Base-by-base conservation (phyloP, 2,797 vertebrate species). In the Hafferia zeledoni region DNA sequence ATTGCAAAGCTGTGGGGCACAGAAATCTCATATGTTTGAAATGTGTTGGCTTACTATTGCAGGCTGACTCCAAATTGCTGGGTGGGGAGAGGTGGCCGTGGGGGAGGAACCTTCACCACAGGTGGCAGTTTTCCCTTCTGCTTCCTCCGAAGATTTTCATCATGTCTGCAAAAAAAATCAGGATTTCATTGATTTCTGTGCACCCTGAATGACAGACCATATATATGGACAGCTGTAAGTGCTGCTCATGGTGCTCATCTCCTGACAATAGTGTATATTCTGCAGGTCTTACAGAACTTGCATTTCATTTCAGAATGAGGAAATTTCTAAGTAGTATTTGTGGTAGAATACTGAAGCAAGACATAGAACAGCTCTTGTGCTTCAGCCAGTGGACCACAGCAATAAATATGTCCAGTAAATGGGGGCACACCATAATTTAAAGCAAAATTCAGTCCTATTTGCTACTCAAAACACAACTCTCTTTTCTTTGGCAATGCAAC, bases 61-160 rank as follows among this genome's bases (percentile, higher is more conserved):
- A 99, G 98, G 63, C 98, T 99, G 97, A 99, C 98, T 0, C 98
- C 98, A 61, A 99, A 99, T 93, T 99, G 98, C 97, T 99, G 99
- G 0, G 98, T 98, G 93, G 99, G 99, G 47, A 99, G 98, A 4
- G 98, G 98, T 10, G 99, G 99, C 20, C 98, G 93, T 0, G 98
- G 98, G 0, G 98, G 99, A 0, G 98, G 98, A 1, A 71, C 93
- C 94, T 96, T 99, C 74, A 88, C 63, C 0, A 97, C 39, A 88
- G 97, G 91, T 2, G 94, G 90, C 4, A 76, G 57, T 37, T 87
- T 95, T 28, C 96, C 98, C 46, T 90, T 97, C 70, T 97, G 98
- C 55, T 97, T 97, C 1, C 76, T 92, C 35, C 17, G 93, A 24
- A 99, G 94, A 85, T 98, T 98, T 75, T 99, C 98, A 14, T 99